These are phyloP conservation scores for Noctua pronuba DNA, from an alignment of 2,888 invertebrate species.

Conservation along the genomic window DNA sequence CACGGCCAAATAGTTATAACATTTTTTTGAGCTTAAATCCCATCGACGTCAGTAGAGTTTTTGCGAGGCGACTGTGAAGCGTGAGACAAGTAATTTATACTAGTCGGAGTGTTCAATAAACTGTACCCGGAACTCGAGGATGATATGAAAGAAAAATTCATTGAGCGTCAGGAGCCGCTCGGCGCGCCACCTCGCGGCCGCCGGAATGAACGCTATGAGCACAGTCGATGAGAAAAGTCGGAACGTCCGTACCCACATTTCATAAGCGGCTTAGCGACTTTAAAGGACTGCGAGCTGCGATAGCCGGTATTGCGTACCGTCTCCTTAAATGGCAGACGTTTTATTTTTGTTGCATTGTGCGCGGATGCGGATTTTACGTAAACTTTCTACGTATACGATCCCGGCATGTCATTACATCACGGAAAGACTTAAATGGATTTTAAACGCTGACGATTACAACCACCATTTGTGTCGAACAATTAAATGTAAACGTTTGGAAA, in stretches of 20 bases:
- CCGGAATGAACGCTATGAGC: slow-evolving; percentile 60
- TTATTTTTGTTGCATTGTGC: slow-evolving; percentile 84
- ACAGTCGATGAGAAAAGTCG: slow-evolving; percentile 83
- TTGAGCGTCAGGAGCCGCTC: slow-evolving; percentile 52
- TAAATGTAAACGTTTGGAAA: slow-evolving; percentile 60
- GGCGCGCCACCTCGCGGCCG: slow-evolving; percentile 47
- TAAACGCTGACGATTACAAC: slow-evolving; percentile 62
- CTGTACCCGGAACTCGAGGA: slow-evolving; percentile 68
- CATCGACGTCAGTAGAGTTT: slow-evolving; percentile 46
- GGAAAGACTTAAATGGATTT: slow-evolving; percentile 64
- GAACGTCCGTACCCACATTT: slow-evolving; percentile 80
- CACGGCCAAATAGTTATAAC: slow-evolving; percentile 46
- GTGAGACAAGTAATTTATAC: slow-evolving; percentile 63
- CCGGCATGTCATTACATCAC: slow-evolving; percentile 67
- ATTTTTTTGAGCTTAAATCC: slow-evolving; percentile 42
- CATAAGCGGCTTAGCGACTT: slow-evolving; percentile 85
- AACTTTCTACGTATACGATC: slow-evolving; percentile 77
- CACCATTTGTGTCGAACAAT: slow-evolving; percentile 65
- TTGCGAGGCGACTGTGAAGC: slow-evolving; percentile 53
- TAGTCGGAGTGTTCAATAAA: slow-evolving; percentile 60
- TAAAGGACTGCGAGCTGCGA: slow-evolving; percentile 82
- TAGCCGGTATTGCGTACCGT: slow-evolving; percentile 80
- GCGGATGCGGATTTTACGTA: slow-evolving; percentile 75
- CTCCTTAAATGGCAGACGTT: slow-evolving; percentile 80
- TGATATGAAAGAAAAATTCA: slow-evolving; percentile 70